These are phyloP conservation scores for Lipophrys pholis DNA, from an alignment of 2,113 vertebrate species.

Conservation along the genomic window DNA sequence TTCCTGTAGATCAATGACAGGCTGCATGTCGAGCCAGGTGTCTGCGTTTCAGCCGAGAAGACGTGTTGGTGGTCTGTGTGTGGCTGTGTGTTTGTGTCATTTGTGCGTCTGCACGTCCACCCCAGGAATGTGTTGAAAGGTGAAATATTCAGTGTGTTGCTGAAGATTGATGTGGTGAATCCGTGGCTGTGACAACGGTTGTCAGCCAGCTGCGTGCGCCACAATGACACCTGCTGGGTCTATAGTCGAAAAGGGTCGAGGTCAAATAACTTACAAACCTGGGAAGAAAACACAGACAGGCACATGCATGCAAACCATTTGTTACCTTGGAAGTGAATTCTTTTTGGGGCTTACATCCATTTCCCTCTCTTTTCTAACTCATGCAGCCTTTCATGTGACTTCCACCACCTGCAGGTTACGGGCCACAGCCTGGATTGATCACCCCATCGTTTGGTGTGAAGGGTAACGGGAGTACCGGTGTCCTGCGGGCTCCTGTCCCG, in stretches of 20 bases:
- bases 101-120: constrained; percentile 34
- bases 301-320: not conserved
- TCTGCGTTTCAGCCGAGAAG: constrained; percentile 32
- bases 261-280: constrained; percentile 62
- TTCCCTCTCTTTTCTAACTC: not conserved
- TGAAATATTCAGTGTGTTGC: constrained; percentile 37
- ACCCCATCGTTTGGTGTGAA: constrained; percentile 84
- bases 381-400: not conserved
- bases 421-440: constrained; percentile 61
- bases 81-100: constrained; percentile 36
- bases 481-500: constrained; percentile 60
- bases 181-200: constrained; percentile 53
- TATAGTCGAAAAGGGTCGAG: constrained; percentile 44
- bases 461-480: constrained; percentile 73
- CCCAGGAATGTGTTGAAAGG: constrained; percentile 48
- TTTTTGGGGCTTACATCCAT: not conserved
- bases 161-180: constrained; percentile 58
- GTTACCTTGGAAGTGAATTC: not conserved
- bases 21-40: constrained; percentile 69
- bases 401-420: constrained; percentile 19
- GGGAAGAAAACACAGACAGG: constrained; percentile 17
- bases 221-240: constrained; percentile 58
- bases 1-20: constrained; percentile 38
- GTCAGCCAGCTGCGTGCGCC: constrained; percentile 34
- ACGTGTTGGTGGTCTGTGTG: constrained; percentile 46